Evolutionary conservation across 1,140 invertebrate species (phyloP), one percentile per base, ranked within the genome.

Genomic region (Ceratina australensis): DNA sequence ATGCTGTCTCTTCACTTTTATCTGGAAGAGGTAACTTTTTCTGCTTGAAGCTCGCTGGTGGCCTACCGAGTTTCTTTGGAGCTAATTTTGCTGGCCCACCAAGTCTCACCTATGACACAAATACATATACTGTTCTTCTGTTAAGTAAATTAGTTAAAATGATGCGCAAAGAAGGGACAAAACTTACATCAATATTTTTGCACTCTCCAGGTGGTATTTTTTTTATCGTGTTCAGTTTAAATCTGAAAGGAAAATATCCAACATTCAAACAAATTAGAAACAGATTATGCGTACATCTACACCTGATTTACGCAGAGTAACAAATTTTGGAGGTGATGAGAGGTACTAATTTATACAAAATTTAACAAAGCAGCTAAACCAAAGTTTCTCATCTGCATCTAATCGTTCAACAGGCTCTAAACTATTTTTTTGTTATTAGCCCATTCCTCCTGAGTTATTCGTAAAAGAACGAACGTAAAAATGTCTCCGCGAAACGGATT

Each of bases 311-410:
- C 68, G 79, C 71, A 57, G 64, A 79, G 79, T 49, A 65, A 81
- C 54, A 87, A 82, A 75, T 84, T 28, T 82, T 80, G 86, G 87
- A 87, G 87, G 87, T 89, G 87, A 89, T 87, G 88, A 88, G 87
- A 89, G 88, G 84, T 78, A 78, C 61, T 80, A 80, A 79, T 83
- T 86, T 20, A 79, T 78, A 61, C 65, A 61, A 72, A 82, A 82
- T 78, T 59, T 18, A 20, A 20, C n/a, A 28, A 50, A 76, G 26
- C 20, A 81, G 26, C 15, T 74, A 63, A 69, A 81, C 66, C 60
- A 84, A 78, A 85, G 72, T 75, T 85, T 83, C 61, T 83, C 73
- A 10, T 75, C 61, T 49, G 64, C 20, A 20, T 73, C 16, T 49
- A 42, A 56, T 42, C 12, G 54, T 20, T 42, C 10, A 26, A 65